These are phyloP conservation scores for Pollenia angustigena DNA, from an alignment of 2,888 invertebrate species.

Conservation along the genomic window DNA sequence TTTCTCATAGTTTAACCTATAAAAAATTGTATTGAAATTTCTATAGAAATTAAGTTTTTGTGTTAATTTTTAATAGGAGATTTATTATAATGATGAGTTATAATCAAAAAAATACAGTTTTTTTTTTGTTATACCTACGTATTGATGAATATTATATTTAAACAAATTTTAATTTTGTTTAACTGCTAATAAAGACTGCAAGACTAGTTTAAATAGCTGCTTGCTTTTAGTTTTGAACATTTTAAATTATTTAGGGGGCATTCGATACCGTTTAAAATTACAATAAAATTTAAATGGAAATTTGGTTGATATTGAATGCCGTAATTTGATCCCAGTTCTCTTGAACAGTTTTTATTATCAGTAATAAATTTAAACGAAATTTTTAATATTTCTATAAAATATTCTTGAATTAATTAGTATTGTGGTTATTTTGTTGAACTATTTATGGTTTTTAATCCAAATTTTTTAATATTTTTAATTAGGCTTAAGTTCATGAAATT, in stretches of 20 bases:
- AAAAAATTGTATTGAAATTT: not conserved
- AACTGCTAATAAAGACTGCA: slow-evolving; percentile 1
- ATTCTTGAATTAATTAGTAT: no score
- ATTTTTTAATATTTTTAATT: no score
- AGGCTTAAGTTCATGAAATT: no score
- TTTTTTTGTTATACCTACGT: no score
- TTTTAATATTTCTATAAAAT: no score
- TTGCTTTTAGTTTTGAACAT: slow-evolving; percentile 20
- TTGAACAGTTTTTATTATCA: not conserved
- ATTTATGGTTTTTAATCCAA: no score
- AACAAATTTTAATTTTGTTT: not conserved
- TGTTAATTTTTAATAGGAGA: slow-evolving; percentile 12
- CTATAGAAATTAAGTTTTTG: not conserved
- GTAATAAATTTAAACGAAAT: not conserved
- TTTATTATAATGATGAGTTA: not conserved
- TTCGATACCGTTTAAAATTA: no score
- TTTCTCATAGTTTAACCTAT: slow-evolving; percentile 10
- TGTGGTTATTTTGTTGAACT: no score
- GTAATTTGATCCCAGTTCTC: not conserved
- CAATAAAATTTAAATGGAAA: no score
- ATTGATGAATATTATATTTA: not conserved
- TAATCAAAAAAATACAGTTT: not conserved
- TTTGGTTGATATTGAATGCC: no score
- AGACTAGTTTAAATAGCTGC: not conserved
- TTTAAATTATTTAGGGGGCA: no score